phyloP scores from a whole-genome alignment of 35 echinoderm and acorn worm species.

The Hemicentrotus pulcherrimus region DNA sequence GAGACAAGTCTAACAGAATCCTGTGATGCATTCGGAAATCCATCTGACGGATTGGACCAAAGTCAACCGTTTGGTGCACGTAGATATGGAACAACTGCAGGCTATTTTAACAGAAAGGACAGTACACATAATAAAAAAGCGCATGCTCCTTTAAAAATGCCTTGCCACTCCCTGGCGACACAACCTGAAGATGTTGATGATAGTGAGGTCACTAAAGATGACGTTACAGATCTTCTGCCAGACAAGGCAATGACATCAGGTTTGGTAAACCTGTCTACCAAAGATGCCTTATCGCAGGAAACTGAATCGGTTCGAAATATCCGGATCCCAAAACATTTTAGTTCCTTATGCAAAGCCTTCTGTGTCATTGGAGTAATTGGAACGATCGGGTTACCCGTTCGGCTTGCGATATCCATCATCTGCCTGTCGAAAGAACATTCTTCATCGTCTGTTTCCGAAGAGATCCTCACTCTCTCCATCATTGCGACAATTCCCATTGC shows the following conservation, averaged over 20 bases:
- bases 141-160: neutral
- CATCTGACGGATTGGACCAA: neutral
- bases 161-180: neutral
- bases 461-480: neutral
- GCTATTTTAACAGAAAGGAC: neutral
- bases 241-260: neutral
- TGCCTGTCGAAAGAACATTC: neutral
- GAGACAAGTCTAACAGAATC: constrained; percentile 14
- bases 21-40: neutral
- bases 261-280: neutral
- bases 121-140: neutral
- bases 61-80: neutral
- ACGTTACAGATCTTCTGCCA: neutral
- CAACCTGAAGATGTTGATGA: neutral
- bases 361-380: neutral
- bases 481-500: neutral
- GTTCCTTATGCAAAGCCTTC: neutral
- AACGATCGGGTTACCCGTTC: neutral
- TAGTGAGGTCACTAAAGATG: neutral
- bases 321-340: neutral
- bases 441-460: neutral
- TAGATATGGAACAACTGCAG: neutral
- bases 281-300: neutral
- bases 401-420: neutral
- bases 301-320: neutral